phyloP scores from a whole-genome alignment of 2,888 invertebrate genomes.

The Nomada goodeniana region DNA sequence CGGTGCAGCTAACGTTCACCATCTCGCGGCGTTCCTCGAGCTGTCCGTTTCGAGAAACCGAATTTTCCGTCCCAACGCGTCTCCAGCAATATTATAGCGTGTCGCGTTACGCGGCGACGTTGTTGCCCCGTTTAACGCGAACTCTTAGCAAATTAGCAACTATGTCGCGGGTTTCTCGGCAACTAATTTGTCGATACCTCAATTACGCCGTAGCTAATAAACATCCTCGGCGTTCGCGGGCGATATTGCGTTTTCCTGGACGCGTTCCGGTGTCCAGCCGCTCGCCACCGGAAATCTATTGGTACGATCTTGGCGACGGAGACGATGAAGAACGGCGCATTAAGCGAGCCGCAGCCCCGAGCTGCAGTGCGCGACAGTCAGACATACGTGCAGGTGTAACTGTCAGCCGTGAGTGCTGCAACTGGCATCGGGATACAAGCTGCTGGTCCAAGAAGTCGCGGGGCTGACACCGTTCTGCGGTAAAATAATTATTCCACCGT shows the following conservation, averaged over 20 bases:
- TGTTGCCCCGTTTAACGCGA: neutral
- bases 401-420: slow-evolving; percentile 55
- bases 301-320: slow-evolving; percentile 28
- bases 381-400: slow-evolving; percentile 61
- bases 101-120: no score
- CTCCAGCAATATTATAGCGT: no score
- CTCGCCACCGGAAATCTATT: slow-evolving; percentile 30
- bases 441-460: slow-evolving; percentile 33
- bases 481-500: slow-evolving; percentile 39
- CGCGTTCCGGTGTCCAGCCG: neutral
- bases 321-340: slow-evolving; percentile 59
- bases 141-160: neutral
- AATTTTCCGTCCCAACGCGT: no score
- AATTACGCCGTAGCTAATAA: neutral
- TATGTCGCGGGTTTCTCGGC: neutral
- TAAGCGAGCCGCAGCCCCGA: slow-evolving; percentile 48
- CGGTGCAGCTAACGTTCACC: no score
- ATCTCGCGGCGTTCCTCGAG: no score
- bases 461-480: slow-evolving; percentile 7
- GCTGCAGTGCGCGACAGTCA: slow-evolving; percentile 52
- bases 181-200: neutral
- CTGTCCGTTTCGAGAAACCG: no score
- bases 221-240: neutral
- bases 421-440: slow-evolving; percentile 55
- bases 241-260: slow-evolving; percentile 16